A percentile compares a stretch with the other conserved stretches of the same genome.
Evolutionary conservation across 2,888 invertebrate species (phyloP).

Genomic region (Conistra vaccinii): DNA sequence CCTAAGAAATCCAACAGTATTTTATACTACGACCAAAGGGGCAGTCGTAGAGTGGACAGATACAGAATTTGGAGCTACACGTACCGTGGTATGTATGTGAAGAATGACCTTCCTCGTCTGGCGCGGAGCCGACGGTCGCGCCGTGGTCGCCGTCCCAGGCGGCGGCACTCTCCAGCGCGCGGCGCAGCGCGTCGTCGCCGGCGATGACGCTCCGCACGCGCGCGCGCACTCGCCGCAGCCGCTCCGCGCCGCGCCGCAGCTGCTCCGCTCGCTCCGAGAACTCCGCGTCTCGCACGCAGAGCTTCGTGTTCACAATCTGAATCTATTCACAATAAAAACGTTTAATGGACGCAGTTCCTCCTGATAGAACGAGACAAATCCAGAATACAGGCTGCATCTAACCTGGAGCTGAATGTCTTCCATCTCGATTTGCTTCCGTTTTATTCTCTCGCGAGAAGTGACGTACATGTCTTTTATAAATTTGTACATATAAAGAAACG

Average conservation of each 20-base stretch:
- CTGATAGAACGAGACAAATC: not conserved
- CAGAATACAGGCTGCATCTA: conserved; percentile 23
- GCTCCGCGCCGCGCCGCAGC: conserved; percentile 74
- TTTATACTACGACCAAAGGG: conserved; percentile 9
- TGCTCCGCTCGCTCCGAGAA: conserved; percentile 77
- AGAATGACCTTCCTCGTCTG: conserved; percentile 74
- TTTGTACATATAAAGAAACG: conserved; percentile 79
- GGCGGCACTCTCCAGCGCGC: conserved; percentile 66
- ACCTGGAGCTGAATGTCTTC: conserved; percentile 86
- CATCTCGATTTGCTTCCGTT: conserved; percentile 77
- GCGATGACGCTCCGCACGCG: conserved; percentile 80
- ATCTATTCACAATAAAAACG: conserved; percentile 70
- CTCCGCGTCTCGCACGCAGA: conserved; percentile 80
- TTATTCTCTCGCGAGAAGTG: conserved; percentile 77
- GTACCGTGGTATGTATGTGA: conserved; percentile 5
- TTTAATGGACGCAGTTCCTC: not conserved
- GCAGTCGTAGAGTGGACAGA: not conserved
- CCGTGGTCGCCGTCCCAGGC: conserved; percentile 68
- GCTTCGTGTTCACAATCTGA: conserved; percentile 83
- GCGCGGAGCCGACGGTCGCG: conserved; percentile 60
- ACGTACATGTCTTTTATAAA: conserved; percentile 77
- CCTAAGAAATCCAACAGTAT: conserved; percentile 34
- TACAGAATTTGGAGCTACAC: not conserved
- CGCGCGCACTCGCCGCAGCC: conserved; percentile 75
- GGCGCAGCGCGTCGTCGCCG: conserved; percentile 74